phyloP scores from a whole-genome alignment of 2,113 vertebrate genomes.

The Petrocephalus microphthalmus region DNA sequence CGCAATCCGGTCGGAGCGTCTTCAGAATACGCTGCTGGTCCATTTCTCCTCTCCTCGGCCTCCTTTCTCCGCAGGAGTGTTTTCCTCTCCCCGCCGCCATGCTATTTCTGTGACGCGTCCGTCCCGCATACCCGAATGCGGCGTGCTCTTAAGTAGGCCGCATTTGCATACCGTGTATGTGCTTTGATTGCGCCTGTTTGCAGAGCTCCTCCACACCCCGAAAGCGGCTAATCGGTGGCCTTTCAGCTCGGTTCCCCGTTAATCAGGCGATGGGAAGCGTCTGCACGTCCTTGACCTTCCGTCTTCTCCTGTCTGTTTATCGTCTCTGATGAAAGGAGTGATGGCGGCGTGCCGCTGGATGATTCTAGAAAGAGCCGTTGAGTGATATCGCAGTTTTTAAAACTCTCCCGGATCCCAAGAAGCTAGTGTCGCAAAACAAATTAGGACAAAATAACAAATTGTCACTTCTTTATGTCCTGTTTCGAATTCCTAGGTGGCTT shows the following conservation, averaged over 20 bases:
- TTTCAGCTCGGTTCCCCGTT: background rate
- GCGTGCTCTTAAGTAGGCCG: background rate
- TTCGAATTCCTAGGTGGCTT: background rate
- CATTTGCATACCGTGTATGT: background rate
- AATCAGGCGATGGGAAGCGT: background rate
- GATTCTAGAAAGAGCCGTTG: background rate
- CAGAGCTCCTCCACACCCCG: background rate
- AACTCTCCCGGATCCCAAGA: background rate
- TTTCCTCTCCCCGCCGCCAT: background rate
- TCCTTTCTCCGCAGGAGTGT: background rate
- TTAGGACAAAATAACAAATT: constrained; percentile 3
- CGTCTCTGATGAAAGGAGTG: background rate
- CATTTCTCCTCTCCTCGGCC: background rate
- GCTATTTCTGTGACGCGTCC: background rate
- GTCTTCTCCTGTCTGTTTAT: background rate
- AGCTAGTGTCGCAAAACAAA: background rate
- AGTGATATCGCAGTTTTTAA: background rate
- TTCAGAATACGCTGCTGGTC: background rate
- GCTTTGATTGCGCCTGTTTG: background rate
- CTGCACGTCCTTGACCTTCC: background rate
- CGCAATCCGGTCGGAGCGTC: too few species aligned
- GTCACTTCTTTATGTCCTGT: background rate
- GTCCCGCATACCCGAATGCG: background rate
- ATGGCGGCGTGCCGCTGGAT: background rate
- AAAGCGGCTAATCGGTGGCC: background rate